Evolutionary conservation across 2,113 vertebrate species (phyloP), one percentile per base, ranked within the genome.

Genomic region (Dromaius novaehollandiae): DNA sequence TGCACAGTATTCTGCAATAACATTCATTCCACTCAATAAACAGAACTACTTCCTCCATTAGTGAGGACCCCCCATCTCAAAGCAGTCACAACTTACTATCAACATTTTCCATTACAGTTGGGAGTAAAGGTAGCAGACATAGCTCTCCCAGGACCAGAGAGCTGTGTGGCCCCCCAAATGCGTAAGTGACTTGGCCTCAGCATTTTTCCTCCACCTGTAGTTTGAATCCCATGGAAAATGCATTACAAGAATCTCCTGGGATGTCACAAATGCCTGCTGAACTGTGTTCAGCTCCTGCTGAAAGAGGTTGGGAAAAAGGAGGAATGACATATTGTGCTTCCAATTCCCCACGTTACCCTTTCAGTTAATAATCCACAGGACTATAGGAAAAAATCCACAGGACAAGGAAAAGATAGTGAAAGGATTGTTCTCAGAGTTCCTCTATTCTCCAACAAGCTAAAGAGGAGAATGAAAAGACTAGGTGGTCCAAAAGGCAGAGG

Each of bases 171-270:
- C 38, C 56, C 53, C 66, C 48, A n/a, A 0, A 0, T 9, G 28
- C 13, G 8, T n/a, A 44, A 55, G 32, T 24, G 25, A 40, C 34
- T 38, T 14, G 8, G 5, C 56, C 64, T 51, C 69, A 65, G 84
- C 17, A 38, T 14, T 63, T 28, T 60, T 13, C 20, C 70, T 74
- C 50, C 30, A 6, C 32, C 10, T 40, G 51, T 38, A 68, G 11
- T 0, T 21, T 1, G 7, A 58, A n/a, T 50, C 25, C n/a, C 71
- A 8, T 2, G 16, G 42, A 48, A 74, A 78, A 9, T 0, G 4
- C 5, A 4, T 9, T 9, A 50, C 60, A 58, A 34, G 44, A 71
- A 4, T 19, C 5, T 14, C 6, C 8, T 2, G 85, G 64, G 60
- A 78, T 53, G 42, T 30, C 44, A 71, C 83, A 64, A 40, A 73